Percentiles rank a stretch among this genome's conserved stretches.
These are phyloP conservation scores for Chrysomallon squamiferum DNA, from an alignment of 1,140 invertebrate genomes.

Conservation along the genomic window DNA sequence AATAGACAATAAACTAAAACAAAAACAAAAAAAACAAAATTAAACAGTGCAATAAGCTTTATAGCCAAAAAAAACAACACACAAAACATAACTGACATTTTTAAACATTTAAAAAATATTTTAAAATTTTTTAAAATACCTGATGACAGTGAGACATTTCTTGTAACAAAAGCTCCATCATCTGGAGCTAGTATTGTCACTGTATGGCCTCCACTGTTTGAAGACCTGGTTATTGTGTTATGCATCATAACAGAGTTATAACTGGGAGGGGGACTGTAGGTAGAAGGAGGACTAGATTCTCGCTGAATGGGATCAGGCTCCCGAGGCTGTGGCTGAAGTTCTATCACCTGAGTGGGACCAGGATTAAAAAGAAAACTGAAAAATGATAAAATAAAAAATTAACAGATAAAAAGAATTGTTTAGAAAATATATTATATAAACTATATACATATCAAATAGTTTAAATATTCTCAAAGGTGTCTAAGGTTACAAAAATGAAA, in stretches of 20 bases:
- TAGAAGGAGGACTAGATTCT: constrained; percentile 36
- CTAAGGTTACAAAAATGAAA: no score
- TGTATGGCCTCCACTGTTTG: constrained; percentile 66
- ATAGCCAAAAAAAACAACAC: no score
- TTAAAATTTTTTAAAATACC: no score
- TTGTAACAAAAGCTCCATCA: constrained; percentile 36
- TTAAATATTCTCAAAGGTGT: no score
- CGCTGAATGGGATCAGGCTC: constrained; percentile 25
- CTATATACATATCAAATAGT: no score
- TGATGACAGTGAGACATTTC: constrained; percentile 5
- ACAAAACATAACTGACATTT: no score
- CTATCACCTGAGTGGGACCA: constrained; percentile 26
- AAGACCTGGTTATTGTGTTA: constrained; percentile 44
- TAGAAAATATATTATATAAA: background rate
- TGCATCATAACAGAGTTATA: constrained; percentile 34
- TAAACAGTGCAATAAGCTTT: no score
- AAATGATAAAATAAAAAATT: background rate
- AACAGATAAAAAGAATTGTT: background rate
- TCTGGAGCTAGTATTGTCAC: constrained; percentile 65
- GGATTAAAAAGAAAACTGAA: constrained; percentile 33
- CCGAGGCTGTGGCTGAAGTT: constrained; percentile 23
- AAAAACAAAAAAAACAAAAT: no score
- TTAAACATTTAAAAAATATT: no score
- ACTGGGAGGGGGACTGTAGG: constrained; percentile 32
- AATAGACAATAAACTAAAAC: no score